These are phyloP conservation scores for Dendropsophus ebraccatus DNA, from an alignment of 2,113 vertebrate species.

Conservation along the genomic window DNA sequence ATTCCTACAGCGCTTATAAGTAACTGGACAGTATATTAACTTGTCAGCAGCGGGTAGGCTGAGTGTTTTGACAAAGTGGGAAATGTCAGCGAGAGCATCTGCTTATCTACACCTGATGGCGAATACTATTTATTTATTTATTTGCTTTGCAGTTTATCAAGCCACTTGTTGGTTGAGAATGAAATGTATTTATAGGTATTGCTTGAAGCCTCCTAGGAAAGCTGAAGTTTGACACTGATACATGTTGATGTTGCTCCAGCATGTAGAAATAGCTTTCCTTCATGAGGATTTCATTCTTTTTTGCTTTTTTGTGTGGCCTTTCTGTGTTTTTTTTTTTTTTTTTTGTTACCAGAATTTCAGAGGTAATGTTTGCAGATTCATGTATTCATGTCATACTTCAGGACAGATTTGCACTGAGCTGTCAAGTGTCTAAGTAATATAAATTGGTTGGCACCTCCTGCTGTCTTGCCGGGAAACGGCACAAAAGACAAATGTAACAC, in stretches of 20 bases:
- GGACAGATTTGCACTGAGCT: constrained; percentile 60
- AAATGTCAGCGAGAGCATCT: constrained; percentile 35
- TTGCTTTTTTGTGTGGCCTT: not conserved
- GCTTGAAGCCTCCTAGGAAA: constrained; percentile 21
- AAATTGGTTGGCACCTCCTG: constrained; percentile 70
- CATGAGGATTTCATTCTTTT: constrained; percentile 10
- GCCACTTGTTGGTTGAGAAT: constrained; percentile 43
- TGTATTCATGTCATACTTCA: constrained; percentile 54
- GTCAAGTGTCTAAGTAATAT: constrained; percentile 66
- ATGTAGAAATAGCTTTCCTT: constrained; percentile 5
- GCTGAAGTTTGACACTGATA: constrained; percentile 17
- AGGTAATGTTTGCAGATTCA: constrained; percentile 38
- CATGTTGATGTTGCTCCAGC: constrained; percentile 26
- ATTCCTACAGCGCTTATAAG: constrained; percentile 24
- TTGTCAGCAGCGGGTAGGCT: not conserved
- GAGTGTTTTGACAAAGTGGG: constrained; percentile 43
- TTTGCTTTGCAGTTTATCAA: constrained; percentile 43
- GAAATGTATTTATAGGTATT: constrained; percentile 44
- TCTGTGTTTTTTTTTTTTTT: not conserved
- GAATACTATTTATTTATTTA: not conserved
- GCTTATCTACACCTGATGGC: constrained; percentile 16
- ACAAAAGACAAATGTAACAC: constrained; percentile 72
- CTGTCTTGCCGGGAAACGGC: constrained; percentile 68
- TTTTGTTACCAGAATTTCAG: constrained; percentile 21
- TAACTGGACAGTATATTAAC: constrained; percentile 48